These are phyloP conservation scores for Goniozus legneri DNA, from an alignment of 1,140 invertebrate species.

Conservation along the genomic window DNA sequence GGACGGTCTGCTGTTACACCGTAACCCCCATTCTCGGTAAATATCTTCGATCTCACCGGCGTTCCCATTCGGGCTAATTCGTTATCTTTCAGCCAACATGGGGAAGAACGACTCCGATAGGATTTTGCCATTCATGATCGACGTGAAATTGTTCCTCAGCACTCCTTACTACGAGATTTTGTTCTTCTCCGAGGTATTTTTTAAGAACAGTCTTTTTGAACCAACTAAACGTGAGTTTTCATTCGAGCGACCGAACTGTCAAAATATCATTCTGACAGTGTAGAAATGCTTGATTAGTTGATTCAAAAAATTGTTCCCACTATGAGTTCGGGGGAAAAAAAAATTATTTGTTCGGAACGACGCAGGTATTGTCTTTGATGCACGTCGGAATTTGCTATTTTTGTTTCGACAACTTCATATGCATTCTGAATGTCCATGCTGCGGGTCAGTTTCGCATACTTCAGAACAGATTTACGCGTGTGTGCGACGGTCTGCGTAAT, in stretches of 20 bases:
- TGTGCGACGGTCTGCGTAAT: conserved; percentile 4
- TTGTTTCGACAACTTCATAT: conserved; percentile 30
- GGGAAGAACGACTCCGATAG: conserved; percentile 16
- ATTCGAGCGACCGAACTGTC: neutral
- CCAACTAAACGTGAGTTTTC: neutral
- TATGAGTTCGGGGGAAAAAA: too few relatives aligned
- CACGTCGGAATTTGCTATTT: conserved; percentile 21
- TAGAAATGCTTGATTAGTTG: neutral
- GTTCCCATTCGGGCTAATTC: too few relatives aligned
- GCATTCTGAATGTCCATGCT: conserved; percentile 20
- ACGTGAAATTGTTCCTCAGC: conserved; percentile 6
- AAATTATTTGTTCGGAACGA: neutral
- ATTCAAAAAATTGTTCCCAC: neutral
- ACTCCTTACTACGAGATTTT: conserved; percentile 18
- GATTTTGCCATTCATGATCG: conserved; percentile 11
- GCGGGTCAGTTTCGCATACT: conserved; percentile 29
- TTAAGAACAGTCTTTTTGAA: neutral
- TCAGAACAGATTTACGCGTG: conserved; percentile 1
- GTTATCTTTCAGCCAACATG: conserved; percentile 7
- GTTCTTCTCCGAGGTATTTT: conserved; percentile 8
- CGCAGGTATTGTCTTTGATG: conserved; percentile 16
- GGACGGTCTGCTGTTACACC: conserved; percentile 10
- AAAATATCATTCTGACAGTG: neutral
- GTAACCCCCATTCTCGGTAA: conserved; percentile 15
- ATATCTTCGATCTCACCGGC: too few relatives aligned